phyloP scores from a whole-genome alignment of 2,797 vertebrate species.

The Enteromius argenteus region DNA sequence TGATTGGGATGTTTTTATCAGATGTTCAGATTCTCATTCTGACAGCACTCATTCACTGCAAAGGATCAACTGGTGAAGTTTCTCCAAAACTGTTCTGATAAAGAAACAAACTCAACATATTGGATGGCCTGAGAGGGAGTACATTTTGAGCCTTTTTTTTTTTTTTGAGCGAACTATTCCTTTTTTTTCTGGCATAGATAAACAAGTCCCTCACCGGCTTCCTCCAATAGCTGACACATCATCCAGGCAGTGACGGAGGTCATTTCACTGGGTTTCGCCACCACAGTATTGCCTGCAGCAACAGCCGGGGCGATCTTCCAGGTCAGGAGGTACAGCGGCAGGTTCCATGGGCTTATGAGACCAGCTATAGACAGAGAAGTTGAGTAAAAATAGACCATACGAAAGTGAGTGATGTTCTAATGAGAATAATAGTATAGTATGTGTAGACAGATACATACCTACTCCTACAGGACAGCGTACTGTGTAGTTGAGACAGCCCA shows the following conservation, averaged over 20 bases:
- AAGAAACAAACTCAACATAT: neutral
- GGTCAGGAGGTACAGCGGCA: constrained; percentile 93
- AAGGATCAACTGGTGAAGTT: neutral
- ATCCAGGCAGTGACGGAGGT: constrained; percentile 97
- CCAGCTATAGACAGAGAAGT: constrained; percentile 79
- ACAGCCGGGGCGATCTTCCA: constrained; percentile 98
- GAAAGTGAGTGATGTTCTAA: neutral
- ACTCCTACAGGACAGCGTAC: constrained; percentile 88
- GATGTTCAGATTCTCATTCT: neutral
- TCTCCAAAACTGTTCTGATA: neutral
- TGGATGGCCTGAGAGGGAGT: neutral
- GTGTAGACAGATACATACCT: constrained; percentile 76
- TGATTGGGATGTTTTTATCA: neutral
- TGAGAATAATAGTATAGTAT: neutral
- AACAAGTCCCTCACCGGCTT: constrained; percentile 83
- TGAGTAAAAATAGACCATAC: neutral
- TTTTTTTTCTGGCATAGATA: neutral
- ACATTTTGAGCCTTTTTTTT: neutral
- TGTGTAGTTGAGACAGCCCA: constrained; percentile 90
- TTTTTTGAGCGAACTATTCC: neutral
- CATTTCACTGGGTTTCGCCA: constrained; percentile 98
- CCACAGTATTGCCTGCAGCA: constrained; percentile 91
- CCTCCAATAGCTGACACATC: constrained; percentile 90
- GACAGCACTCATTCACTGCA: neutral
- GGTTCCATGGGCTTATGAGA: constrained; percentile 97